Evolutionary conservation across 1,140 invertebrate genomes (phyloP), one percentile per base, ranked within the genome.

Genomic region (Mamestra configurata): DNA sequence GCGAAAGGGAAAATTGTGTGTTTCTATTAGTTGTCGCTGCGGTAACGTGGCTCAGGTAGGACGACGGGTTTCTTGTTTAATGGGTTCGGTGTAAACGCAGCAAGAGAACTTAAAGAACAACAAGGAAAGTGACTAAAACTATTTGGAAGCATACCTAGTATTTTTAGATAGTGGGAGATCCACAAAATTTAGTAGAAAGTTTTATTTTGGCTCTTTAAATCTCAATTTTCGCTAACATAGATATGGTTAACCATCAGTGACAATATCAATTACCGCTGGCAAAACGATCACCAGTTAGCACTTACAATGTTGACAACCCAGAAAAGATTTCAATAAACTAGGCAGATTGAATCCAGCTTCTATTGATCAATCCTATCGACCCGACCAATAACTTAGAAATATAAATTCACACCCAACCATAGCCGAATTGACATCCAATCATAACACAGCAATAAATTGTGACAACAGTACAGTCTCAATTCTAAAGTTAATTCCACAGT

Each of bases 1-100:
- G 66, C 66, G 66, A 70, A 70, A 70, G 40, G 40, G 66, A 70
- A 70, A 70, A 70, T 70, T 49, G 66, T 70, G 66, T 70, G 66
- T 70, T 70, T 70, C 66, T 70, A 70, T 49, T 27, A 24, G 27
- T 68, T 68, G 31, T 64, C 35, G 22, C 40, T 13, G 22, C 11
- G 40, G 8, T 49, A 27, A 22, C 13, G 4, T 22, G 53, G 51
- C n/a, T 24, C 53, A 13, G 13, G 22, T 22, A 55, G 22, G 18
- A 11, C 20, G 20, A 24, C 20, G 18, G 24, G 43, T n/a, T 49
- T 2, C 55, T 59, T 31, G 55, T 59, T 59, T 59, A 59, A 59
- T 59, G 55, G 55, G 11, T n/a, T n/a, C 43, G 43, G 4, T 13
- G 43, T 49, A 2, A n/a, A 49, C n/a, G 43, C 15, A 49, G 43